These are phyloP conservation scores for Eugnorisma glareosa DNA, from an alignment of 2,888 invertebrate genomes.

Conservation along the genomic window DNA sequence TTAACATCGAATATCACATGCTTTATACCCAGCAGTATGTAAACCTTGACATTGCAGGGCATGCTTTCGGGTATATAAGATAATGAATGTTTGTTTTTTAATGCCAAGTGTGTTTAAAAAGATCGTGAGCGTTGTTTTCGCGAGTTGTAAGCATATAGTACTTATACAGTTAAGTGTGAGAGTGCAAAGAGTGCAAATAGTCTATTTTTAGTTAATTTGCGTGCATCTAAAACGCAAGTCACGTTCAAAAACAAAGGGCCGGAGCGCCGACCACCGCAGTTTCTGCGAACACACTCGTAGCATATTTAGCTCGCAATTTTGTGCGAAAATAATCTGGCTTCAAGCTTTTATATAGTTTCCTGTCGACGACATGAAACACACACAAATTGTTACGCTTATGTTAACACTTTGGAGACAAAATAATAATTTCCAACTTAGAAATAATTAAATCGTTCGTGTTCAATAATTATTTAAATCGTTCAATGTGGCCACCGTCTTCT, in stretches of 20 bases:
- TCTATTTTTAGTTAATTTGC: constrained; percentile 87
- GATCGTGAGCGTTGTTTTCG: constrained; percentile 48
- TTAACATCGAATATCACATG: constrained; percentile 39
- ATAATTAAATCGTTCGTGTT: no score
- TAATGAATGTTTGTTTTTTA: constrained; percentile 48
- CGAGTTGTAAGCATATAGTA: constrained; percentile 60
- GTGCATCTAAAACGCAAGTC: constrained; percentile 85
- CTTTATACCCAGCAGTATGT: constrained; percentile 22
- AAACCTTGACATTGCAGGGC: constrained; percentile 59
- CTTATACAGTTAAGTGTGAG: constrained; percentile 68
- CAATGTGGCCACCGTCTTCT: neutral
- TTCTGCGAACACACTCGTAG: constrained; percentile 81
- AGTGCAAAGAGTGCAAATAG: constrained; percentile 74
- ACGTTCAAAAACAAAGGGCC: constrained; percentile 86
- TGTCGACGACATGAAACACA: constrained; percentile 60
- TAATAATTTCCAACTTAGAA: constrained; percentile 16
- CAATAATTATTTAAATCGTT: neutral
- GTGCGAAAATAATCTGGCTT: constrained; percentile 69
- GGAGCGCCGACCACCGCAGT: constrained; percentile 81
- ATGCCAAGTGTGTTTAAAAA: constrained; percentile 35
- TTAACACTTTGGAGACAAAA: constrained; percentile 39
- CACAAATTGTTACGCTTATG: constrained; percentile 53
- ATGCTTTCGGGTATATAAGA: constrained; percentile 50
- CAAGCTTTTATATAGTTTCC: constrained; percentile 69
- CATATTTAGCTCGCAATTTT: constrained; percentile 78